These are phyloP conservation scores for Sitta europaea DNA, from an alignment of 2,113 vertebrate genomes.

Conservation along the genomic window DNA sequence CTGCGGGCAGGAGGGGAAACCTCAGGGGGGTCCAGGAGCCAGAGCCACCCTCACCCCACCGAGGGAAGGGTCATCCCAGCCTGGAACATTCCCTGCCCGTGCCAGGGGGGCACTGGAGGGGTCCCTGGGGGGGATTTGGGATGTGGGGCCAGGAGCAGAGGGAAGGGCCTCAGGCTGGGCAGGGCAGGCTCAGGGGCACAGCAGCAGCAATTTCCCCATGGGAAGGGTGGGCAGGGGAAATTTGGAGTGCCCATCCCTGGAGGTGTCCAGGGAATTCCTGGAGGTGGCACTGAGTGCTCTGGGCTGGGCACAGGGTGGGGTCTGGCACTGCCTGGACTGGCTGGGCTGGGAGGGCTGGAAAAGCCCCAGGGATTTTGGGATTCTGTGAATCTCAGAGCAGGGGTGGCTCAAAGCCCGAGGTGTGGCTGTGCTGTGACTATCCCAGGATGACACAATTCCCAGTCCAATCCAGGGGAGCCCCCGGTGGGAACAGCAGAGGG, in stretches of 20 bases:
- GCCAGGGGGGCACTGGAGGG: neutral
- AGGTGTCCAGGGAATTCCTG: rapidly evolving
- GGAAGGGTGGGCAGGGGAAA: neutral
- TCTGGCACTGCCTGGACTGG: rapidly evolving
- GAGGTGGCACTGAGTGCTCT: neutral
- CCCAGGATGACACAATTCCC: neutral
- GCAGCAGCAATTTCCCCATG: neutral
- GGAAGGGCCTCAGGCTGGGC: neutral
- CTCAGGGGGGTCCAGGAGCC: rapidly evolving
- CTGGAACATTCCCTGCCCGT: neutral
- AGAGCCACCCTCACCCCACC: neutral
- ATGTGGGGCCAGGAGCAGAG: neutral
- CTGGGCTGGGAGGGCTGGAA: neutral
- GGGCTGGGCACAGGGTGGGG: neutral
- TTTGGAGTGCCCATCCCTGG: neutral
- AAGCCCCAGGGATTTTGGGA: rapidly evolving
- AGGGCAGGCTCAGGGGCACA: rapidly evolving
- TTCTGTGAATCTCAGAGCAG: rapidly evolving
- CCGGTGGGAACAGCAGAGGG: neutral
- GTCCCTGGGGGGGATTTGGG: too few species aligned
- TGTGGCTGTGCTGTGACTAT: neutral
- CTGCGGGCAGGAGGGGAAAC: conserved; percentile 54
- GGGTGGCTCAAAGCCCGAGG: neutral
- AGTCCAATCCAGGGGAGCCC: neutral
- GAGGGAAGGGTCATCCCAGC: neutral